Conservation (phyloP, 2,888 invertebrate species). For the Lepidocyrtinus sp. region DNA sequence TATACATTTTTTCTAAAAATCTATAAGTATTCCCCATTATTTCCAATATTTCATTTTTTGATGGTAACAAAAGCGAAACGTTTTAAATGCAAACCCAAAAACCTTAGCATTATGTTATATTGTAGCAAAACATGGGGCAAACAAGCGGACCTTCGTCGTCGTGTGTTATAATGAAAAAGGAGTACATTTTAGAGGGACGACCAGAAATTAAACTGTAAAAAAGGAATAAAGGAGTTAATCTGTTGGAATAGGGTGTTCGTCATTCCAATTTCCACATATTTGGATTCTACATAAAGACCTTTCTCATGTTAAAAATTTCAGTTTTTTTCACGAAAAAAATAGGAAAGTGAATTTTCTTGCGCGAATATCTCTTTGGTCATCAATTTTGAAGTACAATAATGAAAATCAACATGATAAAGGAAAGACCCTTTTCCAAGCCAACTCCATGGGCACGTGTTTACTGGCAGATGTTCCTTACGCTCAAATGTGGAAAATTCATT, state of each 20-base stretch:
- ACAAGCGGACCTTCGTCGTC: slow-evolving; percentile 14
- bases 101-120: neutral
- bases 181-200: slow-evolving; percentile 33
- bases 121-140: slow-evolving; percentile 13
- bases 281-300: slow-evolving; percentile 53
- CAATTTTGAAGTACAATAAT: slow-evolving; percentile 34
- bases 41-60: slow-evolving; percentile 33
- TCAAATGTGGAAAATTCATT: slow-evolving; percentile 71
- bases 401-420: slow-evolving; percentile 25
- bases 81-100: slow-evolving; percentile 12
- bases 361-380: slow-evolving; percentile 44
- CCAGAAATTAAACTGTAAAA: slow-evolving; percentile 51
- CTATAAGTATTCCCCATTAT: slow-evolving; percentile 32
- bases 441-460: slow-evolving; percentile 57
- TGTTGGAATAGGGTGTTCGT: slow-evolving; percentile 70
- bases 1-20: neutral
- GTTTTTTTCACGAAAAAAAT: slow-evolving; percentile 34
- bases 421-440: slow-evolving; percentile 38
- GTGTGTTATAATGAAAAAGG: slow-evolving; percentile 38
- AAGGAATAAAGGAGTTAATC: slow-evolving; percentile 70
- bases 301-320: neutral
- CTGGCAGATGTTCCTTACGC: slow-evolving; percentile 71
- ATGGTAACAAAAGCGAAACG: slow-evolving; percentile 26
- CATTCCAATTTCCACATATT: slow-evolving; percentile 41
- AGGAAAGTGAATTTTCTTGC: slow-evolving; percentile 50